Conservation (phyloP, 2,797 vertebrate species). For the Tenualosa thibaudeaui region DNA sequence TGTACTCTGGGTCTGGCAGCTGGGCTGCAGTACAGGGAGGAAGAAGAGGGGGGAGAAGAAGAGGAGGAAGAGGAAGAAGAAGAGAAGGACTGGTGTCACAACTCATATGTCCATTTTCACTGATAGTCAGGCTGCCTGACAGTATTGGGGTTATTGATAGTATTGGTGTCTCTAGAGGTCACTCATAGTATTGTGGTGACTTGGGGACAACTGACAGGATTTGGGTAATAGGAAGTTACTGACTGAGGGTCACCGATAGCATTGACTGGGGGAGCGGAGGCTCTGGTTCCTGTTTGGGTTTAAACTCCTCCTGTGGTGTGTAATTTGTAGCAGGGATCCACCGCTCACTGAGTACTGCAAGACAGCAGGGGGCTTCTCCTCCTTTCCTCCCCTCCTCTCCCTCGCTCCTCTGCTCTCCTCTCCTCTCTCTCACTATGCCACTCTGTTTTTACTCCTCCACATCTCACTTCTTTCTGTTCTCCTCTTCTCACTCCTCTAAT, state of each 20-base stretch:
- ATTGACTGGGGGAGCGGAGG: not conserved
- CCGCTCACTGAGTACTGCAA: not conserved
- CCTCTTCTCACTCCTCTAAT: not conserved
- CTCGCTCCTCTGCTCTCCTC: not conserved
- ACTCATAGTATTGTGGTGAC: no score
- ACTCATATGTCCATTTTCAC: no score
- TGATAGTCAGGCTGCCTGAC: no score
- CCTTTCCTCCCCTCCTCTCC: not conserved
- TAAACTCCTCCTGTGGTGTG: not conserved
- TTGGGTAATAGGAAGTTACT: no score
- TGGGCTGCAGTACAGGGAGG: slow-evolving; percentile 66
- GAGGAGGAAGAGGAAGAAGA: not conserved
- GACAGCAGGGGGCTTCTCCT: not conserved
- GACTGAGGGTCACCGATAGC: not conserved
- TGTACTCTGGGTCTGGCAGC: slow-evolving; percentile 90
- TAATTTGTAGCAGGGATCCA: not conserved
- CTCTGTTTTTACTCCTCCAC: not conserved
- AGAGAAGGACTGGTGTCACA: not conserved
- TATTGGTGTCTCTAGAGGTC: no score
- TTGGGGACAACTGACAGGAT: no score
- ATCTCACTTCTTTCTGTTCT: not conserved
- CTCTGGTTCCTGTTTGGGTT: not conserved
- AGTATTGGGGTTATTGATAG: no score
- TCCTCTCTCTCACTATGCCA: no score
- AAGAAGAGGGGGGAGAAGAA: not conserved